A percentile compares a stretch with the other conserved stretches of the same genome.
phyloP scores from a whole-genome alignment of 2,797 vertebrate species.

The Falco biarmicus region DNA sequence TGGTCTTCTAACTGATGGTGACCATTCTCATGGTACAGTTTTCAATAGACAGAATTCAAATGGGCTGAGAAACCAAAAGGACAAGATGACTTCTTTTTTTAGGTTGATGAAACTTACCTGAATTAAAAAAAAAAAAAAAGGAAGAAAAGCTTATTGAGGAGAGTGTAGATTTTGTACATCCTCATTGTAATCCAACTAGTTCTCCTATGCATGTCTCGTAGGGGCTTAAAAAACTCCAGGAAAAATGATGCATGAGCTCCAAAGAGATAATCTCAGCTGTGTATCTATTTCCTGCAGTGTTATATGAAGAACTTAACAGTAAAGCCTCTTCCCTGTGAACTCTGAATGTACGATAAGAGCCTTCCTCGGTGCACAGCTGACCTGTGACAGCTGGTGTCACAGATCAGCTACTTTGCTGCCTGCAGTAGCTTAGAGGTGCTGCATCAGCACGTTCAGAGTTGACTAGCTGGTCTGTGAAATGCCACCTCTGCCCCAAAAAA shows the following conservation, averaged over 20 bases:
- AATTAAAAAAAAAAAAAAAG: background rate
- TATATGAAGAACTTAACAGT: background rate
- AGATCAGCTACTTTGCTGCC: background rate
- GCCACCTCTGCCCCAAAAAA: background rate
- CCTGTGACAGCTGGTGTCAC: background rate
- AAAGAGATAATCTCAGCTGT: background rate
- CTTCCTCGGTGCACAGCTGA: background rate
- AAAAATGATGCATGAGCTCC: background rate
- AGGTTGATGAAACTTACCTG: background rate
- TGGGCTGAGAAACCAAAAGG: background rate
- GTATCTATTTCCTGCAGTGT: background rate
- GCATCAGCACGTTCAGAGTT: background rate
- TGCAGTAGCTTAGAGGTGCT: background rate
- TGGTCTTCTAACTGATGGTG: background rate
- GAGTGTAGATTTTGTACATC: background rate
- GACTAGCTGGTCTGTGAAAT: background rate
- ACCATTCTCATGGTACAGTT: accelerated
- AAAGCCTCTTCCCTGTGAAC: background rate
- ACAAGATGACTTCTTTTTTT: background rate
- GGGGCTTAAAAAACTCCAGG: background rate
- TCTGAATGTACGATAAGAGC: background rate
- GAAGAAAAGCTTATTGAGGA: background rate
- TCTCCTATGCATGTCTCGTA: background rate
- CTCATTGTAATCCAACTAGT: background rate
- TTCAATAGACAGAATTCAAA: background rate